Conservation (phyloP, 2,113 vertebrate species). For the Grammomys surdaster region DNA sequence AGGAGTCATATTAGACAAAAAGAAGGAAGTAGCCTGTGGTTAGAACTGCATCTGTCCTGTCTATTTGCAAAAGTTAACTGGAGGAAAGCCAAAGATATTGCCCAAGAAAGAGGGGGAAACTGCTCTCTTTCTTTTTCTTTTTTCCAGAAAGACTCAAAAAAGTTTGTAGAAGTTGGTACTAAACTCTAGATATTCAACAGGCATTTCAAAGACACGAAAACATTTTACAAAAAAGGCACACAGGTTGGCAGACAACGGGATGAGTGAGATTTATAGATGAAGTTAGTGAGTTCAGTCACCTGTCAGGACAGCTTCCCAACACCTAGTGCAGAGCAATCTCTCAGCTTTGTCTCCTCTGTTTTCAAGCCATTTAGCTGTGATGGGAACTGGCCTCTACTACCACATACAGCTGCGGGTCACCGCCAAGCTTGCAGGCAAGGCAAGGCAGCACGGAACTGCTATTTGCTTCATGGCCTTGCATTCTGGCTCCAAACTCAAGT, state of each 20-base stretch:
- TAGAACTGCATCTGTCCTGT: conserved; percentile 71
- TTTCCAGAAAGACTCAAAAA: conserved; percentile 87
- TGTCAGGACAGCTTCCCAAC: conserved; percentile 79
- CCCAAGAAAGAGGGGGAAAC: conserved; percentile 95
- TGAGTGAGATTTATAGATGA: conserved; percentile 92
- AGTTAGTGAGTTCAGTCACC: conserved; percentile 83
- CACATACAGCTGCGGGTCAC: conserved; percentile 62
- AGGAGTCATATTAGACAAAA: neutral
- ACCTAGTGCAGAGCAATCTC: conserved; percentile 92
- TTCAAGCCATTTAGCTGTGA: conserved; percentile 85
- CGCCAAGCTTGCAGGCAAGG: conserved; percentile 78
- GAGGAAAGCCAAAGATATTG: conserved; percentile 91
- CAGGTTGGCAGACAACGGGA: conserved; percentile 96
- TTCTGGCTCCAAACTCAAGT: conserved; percentile 94
- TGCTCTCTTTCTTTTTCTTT: conserved; percentile 84
- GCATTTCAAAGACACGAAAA: conserved; percentile 90
- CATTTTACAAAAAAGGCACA: conserved; percentile 97
- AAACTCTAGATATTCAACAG: conserved; percentile 89
- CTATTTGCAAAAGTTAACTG: conserved; percentile 79
- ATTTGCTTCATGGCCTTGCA: conserved; percentile 84
- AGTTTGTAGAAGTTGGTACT: conserved; percentile 84
- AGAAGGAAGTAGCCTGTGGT: conserved; percentile 54
- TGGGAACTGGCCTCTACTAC: conserved; percentile 85
- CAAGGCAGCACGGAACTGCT: conserved; percentile 88
- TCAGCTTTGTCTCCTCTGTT: conserved; percentile 90